Conservation (phyloP, 2,797 vertebrate genomes). For the Carcharodon carcharias region DNA sequence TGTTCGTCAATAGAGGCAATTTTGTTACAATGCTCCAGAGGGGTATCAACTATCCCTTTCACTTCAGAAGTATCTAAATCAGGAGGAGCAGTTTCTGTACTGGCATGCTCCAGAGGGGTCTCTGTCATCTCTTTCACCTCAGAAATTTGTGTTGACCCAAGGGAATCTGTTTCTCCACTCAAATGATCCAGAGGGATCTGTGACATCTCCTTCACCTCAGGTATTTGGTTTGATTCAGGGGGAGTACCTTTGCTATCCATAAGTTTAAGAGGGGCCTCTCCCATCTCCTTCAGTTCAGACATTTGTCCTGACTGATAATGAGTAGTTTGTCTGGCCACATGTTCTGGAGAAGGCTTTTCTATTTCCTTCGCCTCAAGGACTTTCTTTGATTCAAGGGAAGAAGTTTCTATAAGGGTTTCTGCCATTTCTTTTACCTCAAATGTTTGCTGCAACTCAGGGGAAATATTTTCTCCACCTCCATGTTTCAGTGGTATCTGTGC, state of each 20-base stretch:
- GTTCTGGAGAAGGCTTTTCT: background rate
- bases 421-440: conserved; percentile 13
- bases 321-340: background rate
- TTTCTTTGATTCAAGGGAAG: background rate
- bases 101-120: background rate
- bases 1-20: background rate
- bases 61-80: background rate
- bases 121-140: background rate
- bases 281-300: background rate
- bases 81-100: background rate
- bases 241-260: background rate
- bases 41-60: background rate
- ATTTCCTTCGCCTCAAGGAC: background rate
- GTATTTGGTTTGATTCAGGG: background rate
- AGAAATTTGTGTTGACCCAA: background rate
- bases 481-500: background rate
- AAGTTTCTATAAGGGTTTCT: background rate
- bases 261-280: background rate
- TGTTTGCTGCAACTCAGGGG: too few relatives aligned
- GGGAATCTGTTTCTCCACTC: background rate
- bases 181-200: background rate
- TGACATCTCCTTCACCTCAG: background rate
- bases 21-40: background rate
- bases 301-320: background rate
- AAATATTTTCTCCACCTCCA: background rate